These are phyloP conservation scores for Lagopus muta DNA, from an alignment of 2,113 vertebrate genomes.

Conservation along the genomic window DNA sequence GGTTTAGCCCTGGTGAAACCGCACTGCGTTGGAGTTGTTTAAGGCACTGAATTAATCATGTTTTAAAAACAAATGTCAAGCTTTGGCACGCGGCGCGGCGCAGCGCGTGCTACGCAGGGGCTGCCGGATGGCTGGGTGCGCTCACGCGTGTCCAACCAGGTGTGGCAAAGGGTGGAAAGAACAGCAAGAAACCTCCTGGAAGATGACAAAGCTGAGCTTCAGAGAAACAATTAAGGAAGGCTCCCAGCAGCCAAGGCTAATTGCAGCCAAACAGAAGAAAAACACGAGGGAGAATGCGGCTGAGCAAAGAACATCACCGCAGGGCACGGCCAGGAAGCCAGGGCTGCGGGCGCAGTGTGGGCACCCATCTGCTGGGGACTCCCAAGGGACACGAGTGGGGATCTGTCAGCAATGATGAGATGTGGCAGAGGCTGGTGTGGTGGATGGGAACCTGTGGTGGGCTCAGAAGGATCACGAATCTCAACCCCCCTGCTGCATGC, in stretches of 20 bases:
- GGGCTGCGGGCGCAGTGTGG: too few relatives aligned
- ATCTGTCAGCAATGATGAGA: too few relatives aligned
- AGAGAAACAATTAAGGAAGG: background rate
- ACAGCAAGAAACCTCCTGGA: background rate
- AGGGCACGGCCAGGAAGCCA: background rate
- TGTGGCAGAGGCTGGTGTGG: too few relatives aligned
- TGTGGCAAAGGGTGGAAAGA: accelerated
- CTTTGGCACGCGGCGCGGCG: background rate
- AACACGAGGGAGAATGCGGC: background rate
- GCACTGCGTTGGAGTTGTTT: background rate
- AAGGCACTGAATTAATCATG: background rate
- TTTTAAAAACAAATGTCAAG: background rate
- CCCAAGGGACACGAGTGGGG: too few relatives aligned
- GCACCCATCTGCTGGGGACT: too few relatives aligned
- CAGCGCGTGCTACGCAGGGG: background rate
- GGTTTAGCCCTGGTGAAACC: background rate
- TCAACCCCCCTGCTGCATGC: too few relatives aligned
- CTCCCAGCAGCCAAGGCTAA: background rate
- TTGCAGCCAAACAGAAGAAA: background rate
- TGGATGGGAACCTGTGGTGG: background rate
- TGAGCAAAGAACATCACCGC: accelerated
- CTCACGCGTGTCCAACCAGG: background rate
- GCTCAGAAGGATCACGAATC: background rate
- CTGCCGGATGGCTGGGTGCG: accelerated
- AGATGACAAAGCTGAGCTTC: background rate